phyloP scores from a whole-genome alignment of 2,797 vertebrate species.

The Epinephelus awoara region DNA sequence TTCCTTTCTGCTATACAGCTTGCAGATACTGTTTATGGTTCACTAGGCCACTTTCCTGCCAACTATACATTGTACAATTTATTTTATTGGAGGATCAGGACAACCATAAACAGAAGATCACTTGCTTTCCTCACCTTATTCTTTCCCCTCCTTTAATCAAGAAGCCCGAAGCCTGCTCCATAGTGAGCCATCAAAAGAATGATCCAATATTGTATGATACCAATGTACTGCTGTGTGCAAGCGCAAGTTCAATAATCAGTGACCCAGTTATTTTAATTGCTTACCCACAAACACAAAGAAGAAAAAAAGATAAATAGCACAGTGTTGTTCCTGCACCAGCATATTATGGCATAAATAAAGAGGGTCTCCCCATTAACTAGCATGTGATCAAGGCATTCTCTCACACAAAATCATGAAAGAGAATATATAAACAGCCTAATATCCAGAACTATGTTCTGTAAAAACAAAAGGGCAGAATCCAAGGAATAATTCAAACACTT shows the following conservation, averaged over 20 bases:
- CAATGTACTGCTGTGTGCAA: constrained; percentile 68
- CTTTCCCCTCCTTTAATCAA: constrained; percentile 50
- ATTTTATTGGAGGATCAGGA: constrained; percentile 60
- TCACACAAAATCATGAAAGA: constrained; percentile 82
- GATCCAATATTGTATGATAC: constrained; percentile 75
- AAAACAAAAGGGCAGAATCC: constrained; percentile 73
- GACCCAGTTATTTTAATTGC: constrained; percentile 90
- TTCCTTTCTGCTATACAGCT: constrained; percentile 23
- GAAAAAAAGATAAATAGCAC: constrained; percentile 79
- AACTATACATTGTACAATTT: constrained; percentile 42
- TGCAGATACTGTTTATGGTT: constrained; percentile 34
- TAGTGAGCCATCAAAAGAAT: constrained; percentile 66
- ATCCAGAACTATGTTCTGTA: constrained; percentile 67
- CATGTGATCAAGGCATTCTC: constrained; percentile 84
- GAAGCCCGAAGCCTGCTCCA: constrained; percentile 53
- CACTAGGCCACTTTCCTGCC: constrained; percentile 51
- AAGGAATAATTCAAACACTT: constrained; percentile 65
- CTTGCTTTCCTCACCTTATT: constrained; percentile 60
- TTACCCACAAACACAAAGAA: constrained; percentile 83
- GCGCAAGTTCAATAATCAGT: constrained; percentile 81
- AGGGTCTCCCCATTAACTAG: constrained; percentile 81
- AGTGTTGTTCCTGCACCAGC: constrained; percentile 79
- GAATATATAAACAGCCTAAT: constrained; percentile 81
- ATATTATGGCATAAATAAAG: constrained; percentile 77
- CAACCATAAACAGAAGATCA: constrained; percentile 60